phyloP scores from a whole-genome alignment of 2,888 invertebrate species.

The Neoaliturus tenellus region DNA sequence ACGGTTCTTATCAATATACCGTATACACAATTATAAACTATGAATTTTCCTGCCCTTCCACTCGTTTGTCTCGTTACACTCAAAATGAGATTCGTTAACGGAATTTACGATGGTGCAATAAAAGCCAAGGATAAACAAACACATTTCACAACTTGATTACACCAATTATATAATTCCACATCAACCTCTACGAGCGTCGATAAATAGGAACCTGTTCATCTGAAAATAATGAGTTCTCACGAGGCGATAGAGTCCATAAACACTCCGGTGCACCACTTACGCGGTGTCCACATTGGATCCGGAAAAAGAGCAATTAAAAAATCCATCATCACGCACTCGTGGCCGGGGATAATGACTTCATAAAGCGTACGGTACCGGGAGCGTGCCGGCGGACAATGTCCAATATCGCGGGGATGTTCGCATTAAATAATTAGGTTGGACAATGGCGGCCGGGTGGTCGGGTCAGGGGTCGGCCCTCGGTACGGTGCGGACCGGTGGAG shows the following conservation, averaged over 20 bases:
- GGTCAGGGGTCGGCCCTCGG: neutral
- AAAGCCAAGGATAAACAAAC: too few species aligned
- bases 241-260: neutral
- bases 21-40: too few species aligned
- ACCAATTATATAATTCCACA: too few species aligned
- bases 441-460: conserved; percentile 36
- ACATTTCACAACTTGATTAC: too few species aligned
- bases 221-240: too few species aligned
- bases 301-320: neutral
- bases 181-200: too few species aligned
- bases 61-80: too few species aligned
- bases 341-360: conserved; percentile 12
- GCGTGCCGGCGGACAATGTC: neutral
- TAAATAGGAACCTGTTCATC: too few species aligned
- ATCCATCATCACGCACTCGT: neutral
- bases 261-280: neutral
- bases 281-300: neutral
- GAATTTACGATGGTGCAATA: too few species aligned
- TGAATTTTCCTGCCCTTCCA: too few species aligned
- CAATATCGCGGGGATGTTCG: neutral
- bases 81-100: too few species aligned
- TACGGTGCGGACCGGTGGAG: neutral
- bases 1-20: too few species aligned
- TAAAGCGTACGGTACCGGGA: neutral
- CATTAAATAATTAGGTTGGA: conserved; percentile 10